Evolutionary conservation across 2,888 invertebrate species (phyloP), one percentile per base, ranked within the genome.

Genomic region (Apoda limacodes): DNA sequence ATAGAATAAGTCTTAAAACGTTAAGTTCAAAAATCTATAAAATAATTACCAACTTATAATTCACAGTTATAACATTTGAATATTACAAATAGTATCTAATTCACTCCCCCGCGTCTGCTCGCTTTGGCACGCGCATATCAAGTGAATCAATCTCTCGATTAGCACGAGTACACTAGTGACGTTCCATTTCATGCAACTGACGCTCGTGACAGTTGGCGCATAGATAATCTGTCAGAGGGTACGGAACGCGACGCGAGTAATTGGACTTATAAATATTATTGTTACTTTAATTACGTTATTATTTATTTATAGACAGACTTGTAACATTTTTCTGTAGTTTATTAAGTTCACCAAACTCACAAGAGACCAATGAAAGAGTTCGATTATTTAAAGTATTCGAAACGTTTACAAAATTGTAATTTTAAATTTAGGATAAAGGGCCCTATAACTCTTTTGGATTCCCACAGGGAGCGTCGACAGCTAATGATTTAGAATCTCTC

Each of bases 371-470:
- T 72, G 65, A 55, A 48, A 42, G 46, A 42, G 45, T 43, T 46
- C 52, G 44, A 44, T 48, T 52, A 51, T 68, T 63, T 61, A 63
- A 74, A 70, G 65, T 61, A 76, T 75, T 69, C 66, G 54, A 61
- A 64, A 58, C 64, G 59, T 70, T 69, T 61, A 70, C 74, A 60
- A 66, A 71, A 72, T 68, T 69, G 69, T 76, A 78, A 76, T 74
- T 76, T 75, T 71, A 76, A 78, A 78, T 75, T 75, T 78, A 78
- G 75, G 76, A 80, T 76, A 76, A 72, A 74, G 71, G 64, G 57
- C 56, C 64, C 61, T 64, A 80, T 80, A 80, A 76, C 67, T 80
- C 78, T 78, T 66, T 53, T 52, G 67, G 62, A 67, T 75, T 75
- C 78, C 78, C 76, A 76, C 75, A 70, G 78, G 70, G 78, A 55